Conservation (phyloP, 2,888 invertebrate genomes). For the Clanis bilineata region DNA sequence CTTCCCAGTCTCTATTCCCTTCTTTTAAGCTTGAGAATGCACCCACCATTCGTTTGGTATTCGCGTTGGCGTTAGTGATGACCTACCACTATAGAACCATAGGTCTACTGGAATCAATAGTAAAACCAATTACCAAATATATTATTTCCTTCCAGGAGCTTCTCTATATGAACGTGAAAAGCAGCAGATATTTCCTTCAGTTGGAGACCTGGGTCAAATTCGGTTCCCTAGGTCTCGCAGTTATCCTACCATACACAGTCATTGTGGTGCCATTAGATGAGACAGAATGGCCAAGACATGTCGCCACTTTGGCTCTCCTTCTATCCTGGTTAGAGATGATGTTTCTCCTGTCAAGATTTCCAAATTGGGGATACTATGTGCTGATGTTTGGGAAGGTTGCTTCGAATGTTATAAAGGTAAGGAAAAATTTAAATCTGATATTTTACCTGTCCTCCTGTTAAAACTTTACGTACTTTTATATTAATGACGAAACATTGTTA, state of each 20-base stretch:
- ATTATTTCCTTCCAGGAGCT: conserved; percentile 78
- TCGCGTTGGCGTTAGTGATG: too few relatives aligned
- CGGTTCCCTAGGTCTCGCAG: conserved; percentile 66
- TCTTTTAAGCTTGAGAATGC: too few relatives aligned
- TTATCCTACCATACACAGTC: conserved; percentile 63
- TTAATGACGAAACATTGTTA: neutral
- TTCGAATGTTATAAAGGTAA: conserved; percentile 78
- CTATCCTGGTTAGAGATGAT: conserved; percentile 82
- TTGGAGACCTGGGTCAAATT: conserved; percentile 82
- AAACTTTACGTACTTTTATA: too few relatives aligned
- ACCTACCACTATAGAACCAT: too few relatives aligned
- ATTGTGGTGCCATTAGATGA: conserved; percentile 37
- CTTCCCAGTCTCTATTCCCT: too few relatives aligned
- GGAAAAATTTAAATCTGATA: conserved; percentile 7
- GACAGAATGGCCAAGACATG: conserved; percentile 70
- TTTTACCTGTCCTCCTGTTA: too few relatives aligned
- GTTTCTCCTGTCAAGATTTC: conserved; percentile 80
- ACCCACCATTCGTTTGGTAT: too few relatives aligned
- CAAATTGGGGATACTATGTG: conserved; percentile 82
- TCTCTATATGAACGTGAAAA: conserved; percentile 73
- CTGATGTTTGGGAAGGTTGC: conserved; percentile 84
- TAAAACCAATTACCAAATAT: too few relatives aligned
- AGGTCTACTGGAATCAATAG: too few relatives aligned
- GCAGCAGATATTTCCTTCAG: conserved; percentile 75
- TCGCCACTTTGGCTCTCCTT: conserved; percentile 77